Conservation (phyloP, 2,113 vertebrate species). For the Lophochroa leadbeateri region DNA sequence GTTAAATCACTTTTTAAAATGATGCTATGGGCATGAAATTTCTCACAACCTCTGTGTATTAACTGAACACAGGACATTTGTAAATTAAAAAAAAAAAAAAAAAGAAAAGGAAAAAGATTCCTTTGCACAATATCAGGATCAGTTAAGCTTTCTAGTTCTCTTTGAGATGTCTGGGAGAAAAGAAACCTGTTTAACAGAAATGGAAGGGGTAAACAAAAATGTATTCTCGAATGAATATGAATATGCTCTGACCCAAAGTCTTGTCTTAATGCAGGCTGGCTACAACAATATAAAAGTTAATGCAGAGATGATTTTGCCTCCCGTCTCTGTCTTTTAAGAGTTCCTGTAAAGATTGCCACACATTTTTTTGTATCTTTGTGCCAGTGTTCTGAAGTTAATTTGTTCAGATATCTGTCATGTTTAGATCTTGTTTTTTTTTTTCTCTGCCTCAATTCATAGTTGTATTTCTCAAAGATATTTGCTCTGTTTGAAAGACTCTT, state of each 20-base stretch:
- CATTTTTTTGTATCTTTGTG: not conserved
- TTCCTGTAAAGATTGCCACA: not conserved
- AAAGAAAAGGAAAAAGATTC: not conserved
- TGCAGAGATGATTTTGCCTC: not conserved
- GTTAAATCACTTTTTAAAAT: not conserved
- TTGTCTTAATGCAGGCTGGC: not conserved
- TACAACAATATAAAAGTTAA: not conserved
- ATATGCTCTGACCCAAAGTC: not conserved
- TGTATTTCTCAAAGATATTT: not conserved
- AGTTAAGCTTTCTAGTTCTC: not conserved
- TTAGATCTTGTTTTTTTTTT: not conserved
- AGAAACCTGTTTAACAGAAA: not conserved
- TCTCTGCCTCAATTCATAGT: not conserved
- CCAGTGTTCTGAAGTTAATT: not conserved
- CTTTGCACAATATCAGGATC: not conserved
- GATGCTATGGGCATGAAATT: not conserved
- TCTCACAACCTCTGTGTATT: not conserved
- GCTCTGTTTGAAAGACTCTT: not conserved
- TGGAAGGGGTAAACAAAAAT: not conserved
- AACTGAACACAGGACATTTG: not conserved
- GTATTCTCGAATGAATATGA: not conserved
- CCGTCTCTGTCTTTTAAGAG: not conserved
- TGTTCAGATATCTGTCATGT: not conserved
- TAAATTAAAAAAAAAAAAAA: not conserved
- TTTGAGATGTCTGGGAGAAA: not conserved